Evolutionary conservation across 2,797 vertebrate genomes (phyloP).

Genomic region (Notolepis coatsorum): DNA sequence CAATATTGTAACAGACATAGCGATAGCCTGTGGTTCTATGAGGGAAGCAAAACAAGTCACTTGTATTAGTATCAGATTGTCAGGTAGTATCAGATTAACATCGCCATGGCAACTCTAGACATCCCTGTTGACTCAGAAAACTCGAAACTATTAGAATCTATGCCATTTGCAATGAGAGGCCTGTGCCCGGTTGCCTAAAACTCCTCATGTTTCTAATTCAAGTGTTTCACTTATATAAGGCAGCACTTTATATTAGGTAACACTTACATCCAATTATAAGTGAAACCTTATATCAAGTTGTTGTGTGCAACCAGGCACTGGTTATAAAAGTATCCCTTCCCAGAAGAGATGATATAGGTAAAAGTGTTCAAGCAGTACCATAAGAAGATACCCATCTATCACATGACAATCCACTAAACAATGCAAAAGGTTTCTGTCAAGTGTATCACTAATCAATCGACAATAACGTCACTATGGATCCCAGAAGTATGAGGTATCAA

Average conservation of each 20-base stretch:
- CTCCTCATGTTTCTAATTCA: no score
- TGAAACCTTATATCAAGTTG: no score
- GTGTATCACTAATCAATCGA: slow-evolving; percentile 30
- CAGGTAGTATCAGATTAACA: slow-evolving; percentile 36
- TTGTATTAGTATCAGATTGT: no score
- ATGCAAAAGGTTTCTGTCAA: slow-evolving; percentile 39
- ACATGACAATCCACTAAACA: slow-evolving; percentile 30
- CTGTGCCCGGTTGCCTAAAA: no score
- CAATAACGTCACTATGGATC: slow-evolving; percentile 39
- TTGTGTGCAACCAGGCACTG: no score
- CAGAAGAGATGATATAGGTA: slow-evolving; percentile 71
- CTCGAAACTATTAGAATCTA: slow-evolving; percentile 22
- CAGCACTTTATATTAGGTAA: no score
- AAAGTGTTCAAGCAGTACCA: slow-evolving; percentile 45
- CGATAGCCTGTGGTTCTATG: slow-evolving; percentile 37
- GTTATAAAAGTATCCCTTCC: slow-evolving; percentile 65
- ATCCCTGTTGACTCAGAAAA: slow-evolving; percentile 15
- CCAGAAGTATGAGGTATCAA: slow-evolving; percentile 38
- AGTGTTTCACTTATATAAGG: no score
- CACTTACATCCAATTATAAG: no score
- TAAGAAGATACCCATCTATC: slow-evolving; percentile 16
- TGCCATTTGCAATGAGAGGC: slow-evolving; percentile 11
- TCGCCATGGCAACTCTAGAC: neutral
- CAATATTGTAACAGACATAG: slow-evolving; percentile 48
- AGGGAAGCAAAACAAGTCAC: slow-evolving; percentile 53